Conservation (phyloP, 2,113 vertebrate species). For the Ochotona curzoniae region DNA sequence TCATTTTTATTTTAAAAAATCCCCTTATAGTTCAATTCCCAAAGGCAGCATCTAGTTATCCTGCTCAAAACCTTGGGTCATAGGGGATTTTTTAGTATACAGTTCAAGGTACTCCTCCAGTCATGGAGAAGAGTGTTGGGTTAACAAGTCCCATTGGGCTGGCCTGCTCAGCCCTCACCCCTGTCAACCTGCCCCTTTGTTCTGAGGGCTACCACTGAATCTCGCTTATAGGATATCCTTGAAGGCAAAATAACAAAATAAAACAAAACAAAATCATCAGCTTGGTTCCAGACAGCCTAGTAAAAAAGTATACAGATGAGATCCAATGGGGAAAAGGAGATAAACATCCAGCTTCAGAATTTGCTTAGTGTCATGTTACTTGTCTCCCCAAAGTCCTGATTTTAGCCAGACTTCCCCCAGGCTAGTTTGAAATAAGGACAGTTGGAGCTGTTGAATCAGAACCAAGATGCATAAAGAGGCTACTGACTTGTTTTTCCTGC, state of each 20-base stretch:
- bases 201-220: background rate
- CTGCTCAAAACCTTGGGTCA: background rate
- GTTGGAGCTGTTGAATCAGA: conserved; percentile 59
- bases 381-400: conserved; percentile 47
- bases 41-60: background rate
- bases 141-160: background rate
- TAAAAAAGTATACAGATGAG: conserved; percentile 7
- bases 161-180: background rate
- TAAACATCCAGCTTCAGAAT: conserved; percentile 46
- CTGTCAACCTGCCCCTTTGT: background rate
- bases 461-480: conserved; percentile 2
- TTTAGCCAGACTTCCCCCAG: conserved; percentile 68
- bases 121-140: accelerated
- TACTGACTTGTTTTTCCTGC: conserved; percentile 14
- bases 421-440: conserved; percentile 54
- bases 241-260: background rate
- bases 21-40: conserved; percentile 16
- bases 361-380: conserved; percentile 5
- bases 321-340: conserved; percentile 19
- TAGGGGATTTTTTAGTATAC: background rate
- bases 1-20: conserved; percentile 5
- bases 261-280: background rate
- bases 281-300: conserved; percentile 29
- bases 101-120: conserved; percentile 25
- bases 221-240: background rate